Evolutionary conservation across 2,113 vertebrate species (phyloP).

Genomic region (Aplodontia rufa): DNA sequence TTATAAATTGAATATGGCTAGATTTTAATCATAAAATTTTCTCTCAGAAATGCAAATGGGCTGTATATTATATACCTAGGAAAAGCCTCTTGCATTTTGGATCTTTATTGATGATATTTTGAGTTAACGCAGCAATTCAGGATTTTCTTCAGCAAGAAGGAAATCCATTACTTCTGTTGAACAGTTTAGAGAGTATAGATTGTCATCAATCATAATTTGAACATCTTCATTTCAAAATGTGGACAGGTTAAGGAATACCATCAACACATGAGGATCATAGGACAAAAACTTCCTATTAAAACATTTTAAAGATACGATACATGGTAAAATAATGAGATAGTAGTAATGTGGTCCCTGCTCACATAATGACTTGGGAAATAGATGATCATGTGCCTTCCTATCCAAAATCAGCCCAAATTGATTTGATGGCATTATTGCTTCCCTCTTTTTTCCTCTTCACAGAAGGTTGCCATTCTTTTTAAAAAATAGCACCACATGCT

Average conservation of each 20-base stretch:
- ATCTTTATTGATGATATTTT: background rate
- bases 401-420: background rate
- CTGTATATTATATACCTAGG: background rate
- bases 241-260: background rate
- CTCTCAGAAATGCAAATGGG: background rate
- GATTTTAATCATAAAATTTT: background rate
- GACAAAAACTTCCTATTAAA: background rate
- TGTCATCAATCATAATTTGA: background rate
- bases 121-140: background rate
- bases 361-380: background rate
- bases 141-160: background rate
- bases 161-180: background rate
- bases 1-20: background rate
- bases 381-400: background rate
- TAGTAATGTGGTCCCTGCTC: background rate
- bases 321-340: background rate
- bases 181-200: background rate
- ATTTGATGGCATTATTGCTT: background rate
- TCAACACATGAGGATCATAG: background rate
- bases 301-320: background rate
- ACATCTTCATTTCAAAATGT: slow-evolving; percentile 18
- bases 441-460: background rate
- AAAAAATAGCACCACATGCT: slow-evolving; percentile 21
- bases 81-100: background rate
- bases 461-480: background rate